These are phyloP conservation scores for Entomyzon cyanotis DNA, from an alignment of 2,113 vertebrate genomes.

Conservation along the genomic window DNA sequence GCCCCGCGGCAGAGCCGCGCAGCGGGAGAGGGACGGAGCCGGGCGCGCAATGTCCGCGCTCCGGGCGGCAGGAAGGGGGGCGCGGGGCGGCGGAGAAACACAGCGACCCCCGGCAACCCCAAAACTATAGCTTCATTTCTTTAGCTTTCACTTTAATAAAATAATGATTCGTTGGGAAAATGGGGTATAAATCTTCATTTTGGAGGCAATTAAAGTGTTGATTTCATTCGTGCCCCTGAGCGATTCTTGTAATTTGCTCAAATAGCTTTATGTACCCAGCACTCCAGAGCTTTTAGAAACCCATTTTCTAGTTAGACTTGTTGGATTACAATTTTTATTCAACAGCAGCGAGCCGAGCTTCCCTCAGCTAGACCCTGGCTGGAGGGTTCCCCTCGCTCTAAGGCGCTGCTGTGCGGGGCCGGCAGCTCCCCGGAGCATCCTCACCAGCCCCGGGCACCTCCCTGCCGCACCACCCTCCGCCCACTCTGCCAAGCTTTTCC, in stretches of 20 bases:
- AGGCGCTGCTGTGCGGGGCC: not conserved
- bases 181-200: constrained; percentile 94
- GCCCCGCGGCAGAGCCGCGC: not conserved
- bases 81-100: not conserved
- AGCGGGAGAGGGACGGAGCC: not conserved
- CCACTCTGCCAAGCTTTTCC: not conserved
- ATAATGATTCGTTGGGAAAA: constrained; percentile 85
- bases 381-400: not conserved
- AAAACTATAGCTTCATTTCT: constrained; percentile 50
- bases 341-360: constrained; percentile 57
- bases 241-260: constrained; percentile 91
- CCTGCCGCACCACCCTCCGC: not conserved
- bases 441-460: not conserved
- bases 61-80: fast-evolving
- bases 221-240: constrained; percentile 90
- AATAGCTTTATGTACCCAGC: constrained; percentile 90
- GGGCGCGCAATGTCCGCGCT: not conserved
- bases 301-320: constrained; percentile 87
- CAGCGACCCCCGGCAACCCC: not conserved
- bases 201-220: constrained; percentile 97
- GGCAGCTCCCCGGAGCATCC: not conserved
- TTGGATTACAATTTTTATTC: constrained; percentile 79
- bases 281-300: constrained; percentile 85
- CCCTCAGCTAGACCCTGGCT: not conserved
- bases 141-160: constrained; percentile 77